Percentiles rank a stretch among this genome's conserved stretches.
Conservation (phyloP, 2,888 invertebrate genomes). For the Theodoxus fluviatilis region DNA sequence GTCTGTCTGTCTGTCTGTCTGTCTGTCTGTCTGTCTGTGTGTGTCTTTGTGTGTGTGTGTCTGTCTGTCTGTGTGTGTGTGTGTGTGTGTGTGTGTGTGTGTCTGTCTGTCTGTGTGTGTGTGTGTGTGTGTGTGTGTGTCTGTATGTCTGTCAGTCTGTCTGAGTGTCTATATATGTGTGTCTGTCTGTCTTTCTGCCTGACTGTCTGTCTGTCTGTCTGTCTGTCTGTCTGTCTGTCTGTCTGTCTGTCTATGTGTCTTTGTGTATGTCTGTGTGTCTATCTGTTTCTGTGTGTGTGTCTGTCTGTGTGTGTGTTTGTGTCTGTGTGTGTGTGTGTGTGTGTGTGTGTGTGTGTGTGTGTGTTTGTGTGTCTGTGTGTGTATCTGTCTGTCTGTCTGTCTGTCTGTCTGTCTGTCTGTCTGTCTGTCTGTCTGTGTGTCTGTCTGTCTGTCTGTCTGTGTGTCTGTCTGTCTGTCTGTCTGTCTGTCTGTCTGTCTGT, state of each 20-base stretch:
- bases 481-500: neutral
- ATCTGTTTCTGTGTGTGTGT: neutral
- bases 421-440: neutral
- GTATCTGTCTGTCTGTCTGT: neutral
- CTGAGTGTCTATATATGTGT: no score
- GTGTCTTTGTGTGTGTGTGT: no score
- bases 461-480: neutral
- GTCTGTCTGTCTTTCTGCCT: no score
- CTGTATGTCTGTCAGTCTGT: no score
- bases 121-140: no score
- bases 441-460: neutral
- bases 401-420: conserved; percentile 14
- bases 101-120: no score
- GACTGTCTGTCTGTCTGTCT: neutral
- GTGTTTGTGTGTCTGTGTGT: neutral
- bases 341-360: neutral
- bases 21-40: no score
- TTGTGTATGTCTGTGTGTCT: neutral
- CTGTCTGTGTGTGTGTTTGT: neutral
- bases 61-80: no score
- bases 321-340: neutral
- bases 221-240: no score
- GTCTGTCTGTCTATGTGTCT: conserved; percentile 7
- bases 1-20: no score
- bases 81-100: no score